Conservation (phyloP, 2,888 invertebrate species). For the Eupithecia insigniata region DNA sequence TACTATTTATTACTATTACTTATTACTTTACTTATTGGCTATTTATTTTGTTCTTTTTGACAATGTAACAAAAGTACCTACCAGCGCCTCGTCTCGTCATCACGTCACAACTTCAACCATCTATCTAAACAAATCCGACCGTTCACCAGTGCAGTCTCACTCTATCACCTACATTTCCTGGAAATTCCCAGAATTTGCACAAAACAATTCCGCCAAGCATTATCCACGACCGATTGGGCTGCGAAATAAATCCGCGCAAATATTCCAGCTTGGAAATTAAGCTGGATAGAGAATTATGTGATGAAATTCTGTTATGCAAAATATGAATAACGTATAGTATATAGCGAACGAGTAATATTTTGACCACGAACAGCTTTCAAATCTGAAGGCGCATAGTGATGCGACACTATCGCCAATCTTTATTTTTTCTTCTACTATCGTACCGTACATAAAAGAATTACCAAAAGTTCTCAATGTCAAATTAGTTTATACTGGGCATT, state of each 20-base stretch:
- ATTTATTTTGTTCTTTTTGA: too few relatives aligned
- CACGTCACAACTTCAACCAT: background rate
- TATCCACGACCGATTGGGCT: conserved; percentile 36
- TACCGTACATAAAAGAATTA: too few relatives aligned
- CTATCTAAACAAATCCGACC: background rate
- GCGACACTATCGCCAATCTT: too few relatives aligned
- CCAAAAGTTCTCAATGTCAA: too few relatives aligned
- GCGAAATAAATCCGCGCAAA: conserved; percentile 31
- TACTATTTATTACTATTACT: too few relatives aligned
- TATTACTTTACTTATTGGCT: too few relatives aligned
- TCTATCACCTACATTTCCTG: conserved; percentile 6
- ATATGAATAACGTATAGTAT: background rate
- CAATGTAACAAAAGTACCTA: too few relatives aligned
- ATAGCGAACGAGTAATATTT: background rate
- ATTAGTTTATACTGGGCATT: too few relatives aligned
- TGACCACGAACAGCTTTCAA: background rate
- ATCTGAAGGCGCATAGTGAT: too few relatives aligned
- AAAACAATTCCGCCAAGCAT: conserved; percentile 37
- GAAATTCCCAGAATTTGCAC: conserved; percentile 25
- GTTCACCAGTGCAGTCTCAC: background rate
- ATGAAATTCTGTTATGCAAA: background rate
- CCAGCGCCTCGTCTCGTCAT: too few relatives aligned
- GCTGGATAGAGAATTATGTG: conserved; percentile 3
- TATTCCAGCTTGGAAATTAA: conserved; percentile 16
- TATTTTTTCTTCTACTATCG: too few relatives aligned